Conservation (phyloP, 2,113 vertebrate genomes). For the Psephotus haematonotus region DNA sequence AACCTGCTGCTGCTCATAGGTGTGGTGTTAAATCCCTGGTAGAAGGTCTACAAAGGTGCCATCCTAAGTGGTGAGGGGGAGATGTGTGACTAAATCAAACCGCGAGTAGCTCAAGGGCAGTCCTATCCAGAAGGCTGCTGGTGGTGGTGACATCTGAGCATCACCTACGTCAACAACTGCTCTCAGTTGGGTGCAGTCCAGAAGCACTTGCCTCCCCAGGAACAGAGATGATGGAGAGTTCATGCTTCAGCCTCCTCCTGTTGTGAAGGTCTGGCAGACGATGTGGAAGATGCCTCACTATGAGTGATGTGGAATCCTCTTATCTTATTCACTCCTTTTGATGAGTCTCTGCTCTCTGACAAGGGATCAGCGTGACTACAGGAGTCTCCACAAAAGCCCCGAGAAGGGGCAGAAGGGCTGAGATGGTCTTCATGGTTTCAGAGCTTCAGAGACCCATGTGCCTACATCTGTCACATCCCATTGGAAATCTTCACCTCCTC, state of each 20-base stretch:
- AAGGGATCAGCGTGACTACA: neutral
- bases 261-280: neutral
- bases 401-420: neutral
- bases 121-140: neutral
- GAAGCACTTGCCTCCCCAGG: neutral
- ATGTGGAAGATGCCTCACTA: rapidly evolving
- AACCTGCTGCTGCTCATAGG: neutral
- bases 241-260: neutral
- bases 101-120: neutral
- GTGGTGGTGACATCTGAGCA: neutral
- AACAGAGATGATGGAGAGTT: neutral
- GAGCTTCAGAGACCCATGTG: neutral
- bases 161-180: neutral
- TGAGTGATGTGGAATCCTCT: neutral
- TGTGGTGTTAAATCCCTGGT: neutral
- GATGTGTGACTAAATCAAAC: rapidly evolving
- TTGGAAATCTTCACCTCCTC: neutral
- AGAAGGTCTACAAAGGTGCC: neutral
- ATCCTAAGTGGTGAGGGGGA: neutral
- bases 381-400: neutral
- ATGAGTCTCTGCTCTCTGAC: neutral
- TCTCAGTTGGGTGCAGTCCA: neutral
- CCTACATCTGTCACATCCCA: neutral
- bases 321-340: neutral
- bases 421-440: rapidly evolving